Evolutionary conservation across 2,797 vertebrate species (phyloP), one percentile per base, ranked within the genome.

Genomic region (Myotis daubentonii): DNA sequence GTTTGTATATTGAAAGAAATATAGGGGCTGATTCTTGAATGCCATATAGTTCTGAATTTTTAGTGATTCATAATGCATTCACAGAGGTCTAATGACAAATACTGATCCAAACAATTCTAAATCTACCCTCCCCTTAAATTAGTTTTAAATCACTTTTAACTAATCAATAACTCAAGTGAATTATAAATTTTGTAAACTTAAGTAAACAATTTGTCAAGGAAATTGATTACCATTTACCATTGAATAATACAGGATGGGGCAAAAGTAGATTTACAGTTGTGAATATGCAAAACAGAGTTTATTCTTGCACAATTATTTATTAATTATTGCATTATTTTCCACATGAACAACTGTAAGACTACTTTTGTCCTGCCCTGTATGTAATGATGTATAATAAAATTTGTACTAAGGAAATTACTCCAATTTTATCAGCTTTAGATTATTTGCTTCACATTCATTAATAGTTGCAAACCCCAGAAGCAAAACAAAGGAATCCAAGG

Each of bases 101-200:
- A 47, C 33, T 86, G 79, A 47, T 33, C 25, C 62, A 91, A 66
- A 11, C 44, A 78, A 22, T 30, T 89, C 9, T 57, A 49, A 78
- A 89, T 33, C 20, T n/a, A 60, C 33, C 4, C 17, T 55, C 3
- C 19, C 38, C 16, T 76, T 36, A 81, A 80, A 51, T 13, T 5
- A 60, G 28, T 51, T 78, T 91, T 74, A 93, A 89, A 68, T 65
- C 15, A 76, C 23, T 89, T 95, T 92, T 78, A 75, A 75, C 6
- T 74, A 60, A 68, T 57, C 22, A 76, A 5, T 60, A 78, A 74
- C 17, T 20, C 28, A 76, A 88, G 76, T 81, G 8, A 76, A 65
- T 60, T 70, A 66, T n/a, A 60, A 62, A 78, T 55, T 25, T 62
- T 89, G 6, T 65, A 83, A 83, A 86, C 7, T 38, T 84, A 74